Conservation (phyloP, 1,140 invertebrate species). For the Drosophila navojoa region DNA sequence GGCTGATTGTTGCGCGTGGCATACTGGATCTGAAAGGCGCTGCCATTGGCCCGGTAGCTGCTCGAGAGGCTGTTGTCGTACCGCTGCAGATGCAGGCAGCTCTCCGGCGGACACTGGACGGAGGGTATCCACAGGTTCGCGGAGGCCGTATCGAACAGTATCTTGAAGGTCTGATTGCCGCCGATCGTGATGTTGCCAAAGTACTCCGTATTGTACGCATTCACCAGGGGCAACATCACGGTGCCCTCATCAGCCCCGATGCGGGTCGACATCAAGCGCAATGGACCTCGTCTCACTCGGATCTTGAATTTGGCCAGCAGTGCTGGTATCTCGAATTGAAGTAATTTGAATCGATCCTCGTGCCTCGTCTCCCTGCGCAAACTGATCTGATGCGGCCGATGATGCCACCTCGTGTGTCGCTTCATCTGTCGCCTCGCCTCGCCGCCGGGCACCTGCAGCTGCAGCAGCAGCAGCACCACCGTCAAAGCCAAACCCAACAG, state of each 20-base stretch:
- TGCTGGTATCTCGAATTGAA: slow-evolving; percentile 8
- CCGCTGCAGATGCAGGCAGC: slow-evolving; percentile 94
- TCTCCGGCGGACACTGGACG: slow-evolving; percentile 91
- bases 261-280: not conserved
- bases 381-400: too few species aligned
- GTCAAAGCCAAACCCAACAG: slow-evolving; percentile 13
- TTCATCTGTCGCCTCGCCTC: slow-evolving; percentile 26
- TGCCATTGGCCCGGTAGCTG: slow-evolving; percentile 94
- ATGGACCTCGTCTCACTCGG: rapidly evolving
- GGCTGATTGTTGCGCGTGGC: slow-evolving; percentile 92
- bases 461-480: slow-evolving; percentile 19
- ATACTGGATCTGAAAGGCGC: slow-evolving; percentile 95
- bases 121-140: slow-evolving; percentile 99
- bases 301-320: slow-evolving; percentile 9
- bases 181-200: slow-evolving; percentile 97
- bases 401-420: not conserved
- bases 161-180: slow-evolving; percentile 94
- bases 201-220: slow-evolving; percentile 93
- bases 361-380: not conserved
- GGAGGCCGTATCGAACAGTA: slow-evolving; percentile 99
- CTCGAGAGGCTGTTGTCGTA: slow-evolving; percentile 94
- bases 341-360: slow-evolving; percentile 16
- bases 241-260: not conserved
- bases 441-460: not conserved
- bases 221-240: slow-evolving; percentile 7